Conservation (phyloP, 2,113 vertebrate species). For the Platysternon megacephalum region DNA sequence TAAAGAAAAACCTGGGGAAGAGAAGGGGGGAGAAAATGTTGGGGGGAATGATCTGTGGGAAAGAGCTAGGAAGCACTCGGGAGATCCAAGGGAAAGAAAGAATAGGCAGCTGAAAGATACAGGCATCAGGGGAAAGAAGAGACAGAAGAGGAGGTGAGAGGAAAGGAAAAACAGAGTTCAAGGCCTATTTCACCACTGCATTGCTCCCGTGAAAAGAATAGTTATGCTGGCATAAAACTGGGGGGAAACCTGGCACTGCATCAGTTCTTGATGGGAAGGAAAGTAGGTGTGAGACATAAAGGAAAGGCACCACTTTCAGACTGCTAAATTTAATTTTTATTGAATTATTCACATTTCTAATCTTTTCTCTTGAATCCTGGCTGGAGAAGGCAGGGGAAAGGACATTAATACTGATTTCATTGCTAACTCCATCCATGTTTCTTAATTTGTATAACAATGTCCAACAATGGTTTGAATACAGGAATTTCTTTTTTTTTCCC, state of each 20-base stretch:
- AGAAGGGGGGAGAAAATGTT: background rate
- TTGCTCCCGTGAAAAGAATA: background rate
- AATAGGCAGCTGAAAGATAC: background rate
- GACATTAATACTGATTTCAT: constrained; percentile 27
- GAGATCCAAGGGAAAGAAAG: background rate
- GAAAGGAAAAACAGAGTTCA: background rate
- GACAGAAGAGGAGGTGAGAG: background rate
- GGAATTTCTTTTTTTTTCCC: background rate
- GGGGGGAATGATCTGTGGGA: background rate
- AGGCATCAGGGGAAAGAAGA: background rate
- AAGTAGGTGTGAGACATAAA: background rate
- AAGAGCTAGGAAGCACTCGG: background rate
- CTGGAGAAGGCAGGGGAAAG: background rate
- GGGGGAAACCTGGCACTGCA: background rate
- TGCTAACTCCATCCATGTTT: background rate
- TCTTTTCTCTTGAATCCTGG: constrained; percentile 14
- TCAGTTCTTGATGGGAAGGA: background rate
- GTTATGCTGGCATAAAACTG: background rate
- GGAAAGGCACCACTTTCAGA: background rate
- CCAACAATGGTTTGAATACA: background rate
- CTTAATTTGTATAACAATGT: constrained; percentile 26
- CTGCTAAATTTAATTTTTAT: background rate
- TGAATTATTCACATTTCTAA: background rate
- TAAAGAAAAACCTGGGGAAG: background rate
- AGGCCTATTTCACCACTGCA: background rate